A percentile compares a stretch with the other conserved stretches of the same genome.
phyloP scores from a whole-genome alignment of 64 coral and sea anemone genomes.

The Montipora sp. region DNA sequence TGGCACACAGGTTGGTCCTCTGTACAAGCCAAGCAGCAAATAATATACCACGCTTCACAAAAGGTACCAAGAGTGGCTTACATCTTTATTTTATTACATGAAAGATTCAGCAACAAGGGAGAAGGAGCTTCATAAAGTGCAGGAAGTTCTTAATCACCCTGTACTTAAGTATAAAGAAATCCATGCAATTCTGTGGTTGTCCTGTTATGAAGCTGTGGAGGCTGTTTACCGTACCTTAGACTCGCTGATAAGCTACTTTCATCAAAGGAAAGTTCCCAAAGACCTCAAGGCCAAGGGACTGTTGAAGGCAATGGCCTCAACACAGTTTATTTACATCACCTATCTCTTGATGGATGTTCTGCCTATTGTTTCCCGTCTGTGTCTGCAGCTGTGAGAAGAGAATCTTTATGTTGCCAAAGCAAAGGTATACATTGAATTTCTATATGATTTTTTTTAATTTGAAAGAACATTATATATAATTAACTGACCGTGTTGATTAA shows the following conservation, averaged over 20 bases:
- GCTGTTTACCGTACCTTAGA: neutral
- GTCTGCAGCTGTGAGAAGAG: neutral
- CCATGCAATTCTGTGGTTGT: neutral
- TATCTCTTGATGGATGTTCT: constrained; percentile 47
- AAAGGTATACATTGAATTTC: neutral
- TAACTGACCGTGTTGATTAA: too few species aligned
- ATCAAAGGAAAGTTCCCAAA: neutral
- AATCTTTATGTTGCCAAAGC: constrained; percentile 47
- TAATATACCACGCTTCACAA: neutral
- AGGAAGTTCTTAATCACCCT: neutral
- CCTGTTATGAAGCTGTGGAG: neutral
- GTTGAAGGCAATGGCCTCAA: constrained; percentile 33
- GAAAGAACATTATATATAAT: too few species aligned
- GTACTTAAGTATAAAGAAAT: neutral
- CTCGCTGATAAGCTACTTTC: constrained; percentile 8
- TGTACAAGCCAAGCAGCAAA: neutral
- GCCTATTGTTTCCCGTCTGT: neutral
- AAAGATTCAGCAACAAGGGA: neutral
- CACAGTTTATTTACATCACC: constrained; percentile 33
- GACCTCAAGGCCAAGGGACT: constrained; percentile 45
- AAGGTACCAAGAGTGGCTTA: neutral
- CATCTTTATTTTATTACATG: neutral
- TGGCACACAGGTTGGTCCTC: constrained; percentile 16
- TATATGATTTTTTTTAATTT: too few species aligned
- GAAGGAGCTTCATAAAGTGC: neutral